phyloP scores from a whole-genome alignment of 2,888 invertebrate species.

The Sphaerophoria taeniata region DNA sequence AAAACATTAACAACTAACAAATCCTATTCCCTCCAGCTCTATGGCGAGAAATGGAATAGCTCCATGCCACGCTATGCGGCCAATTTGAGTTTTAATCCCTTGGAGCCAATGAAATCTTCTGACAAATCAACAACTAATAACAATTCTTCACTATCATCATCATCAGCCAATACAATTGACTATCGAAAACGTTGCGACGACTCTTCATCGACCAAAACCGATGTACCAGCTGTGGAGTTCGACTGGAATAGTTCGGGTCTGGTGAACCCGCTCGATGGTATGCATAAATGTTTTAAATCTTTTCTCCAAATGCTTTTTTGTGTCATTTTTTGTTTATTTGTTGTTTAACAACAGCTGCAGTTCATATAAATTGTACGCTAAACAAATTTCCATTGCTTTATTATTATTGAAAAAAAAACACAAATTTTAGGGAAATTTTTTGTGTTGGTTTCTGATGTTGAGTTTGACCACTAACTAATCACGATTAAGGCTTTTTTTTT shows the following conservation, averaged over 20 bases:
- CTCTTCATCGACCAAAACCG: constrained; percentile 75
- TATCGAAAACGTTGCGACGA: constrained; percentile 53
- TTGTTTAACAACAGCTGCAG: too few relatives aligned
- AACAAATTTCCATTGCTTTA: constrained; percentile 63
- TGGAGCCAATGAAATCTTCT: constrained; percentile 89
- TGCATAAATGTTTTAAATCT: constrained; percentile 79
- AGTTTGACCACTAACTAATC: constrained; percentile 37
- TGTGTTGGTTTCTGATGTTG: constrained; percentile 71
- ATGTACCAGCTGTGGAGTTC: constrained; percentile 87
- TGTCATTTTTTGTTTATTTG: too few relatives aligned
- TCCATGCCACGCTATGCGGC: constrained; percentile 93
- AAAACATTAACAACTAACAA: constrained; percentile 37
- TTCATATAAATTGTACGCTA: too few relatives aligned
- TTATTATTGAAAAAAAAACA: constrained; percentile 12
- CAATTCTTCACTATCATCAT: constrained; percentile 9
- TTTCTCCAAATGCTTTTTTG: not conserved
- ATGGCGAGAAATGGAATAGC: constrained; percentile 92
- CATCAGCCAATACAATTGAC: constrained; percentile 55
- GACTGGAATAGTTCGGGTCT: constrained; percentile 90
- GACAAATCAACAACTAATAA: constrained; percentile 76
- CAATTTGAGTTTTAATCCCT: constrained; percentile 90
- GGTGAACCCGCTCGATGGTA: constrained; percentile 88
- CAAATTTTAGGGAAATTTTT: constrained; percentile 65
- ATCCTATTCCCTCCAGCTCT: constrained; percentile 84
- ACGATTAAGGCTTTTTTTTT: constrained; percentile 43